Evolutionary conservation across 2,888 invertebrate species (phyloP), one percentile per base, ranked within the genome.

Genomic region (Cerastis leucographa): DNA sequence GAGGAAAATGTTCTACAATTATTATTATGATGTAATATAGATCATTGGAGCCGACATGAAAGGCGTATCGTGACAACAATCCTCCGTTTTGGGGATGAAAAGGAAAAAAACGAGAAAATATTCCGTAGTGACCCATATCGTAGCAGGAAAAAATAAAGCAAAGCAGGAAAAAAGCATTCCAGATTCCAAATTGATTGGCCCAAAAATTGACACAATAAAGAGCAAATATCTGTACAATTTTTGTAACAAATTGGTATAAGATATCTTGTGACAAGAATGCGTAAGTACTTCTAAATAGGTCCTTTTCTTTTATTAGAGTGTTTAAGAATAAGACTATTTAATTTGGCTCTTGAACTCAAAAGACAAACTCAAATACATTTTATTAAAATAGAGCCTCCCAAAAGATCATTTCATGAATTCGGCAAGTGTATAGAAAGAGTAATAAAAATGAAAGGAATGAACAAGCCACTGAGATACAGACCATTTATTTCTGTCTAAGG

Each of bases 101-200:
- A 80, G 75, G 81, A 54, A 80, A 85, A 80, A 81, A 71, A 83
- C 74, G 71, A 66, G 59, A 81, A 78, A 78, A 82, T 81, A 82
- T 86, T 83, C 62, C 71, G 65, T 56, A 83, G 79, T 86, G 88
- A 80, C 78, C 85, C 77, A 78, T 73, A 88, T 80, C 25, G 73
- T 64, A 77, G 54, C 68, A 85, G 77, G 87, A 76, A 83, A 87
- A 61, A 74, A 78, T 80, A 71, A 77, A 86, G 70, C 67, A 77
- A 68, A 83, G 68, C 81, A 83, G 80, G 76, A 84, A 83, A 81
- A 76, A 78, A 78, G 74, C 75, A 87, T 87, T 87, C 74, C 71
- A 82, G 75, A 88, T 78, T 84, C 85, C 49, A 81, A 87, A 89
- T 78, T 82, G 87, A 87, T 87, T 87, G 85, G 74, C 46, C 78